Percentiles rank a stretch among this genome's conserved stretches.
Evolutionary conservation across 2,888 invertebrate genomes (phyloP).

Genomic region (Drosophila suboccidentalis): DNA sequence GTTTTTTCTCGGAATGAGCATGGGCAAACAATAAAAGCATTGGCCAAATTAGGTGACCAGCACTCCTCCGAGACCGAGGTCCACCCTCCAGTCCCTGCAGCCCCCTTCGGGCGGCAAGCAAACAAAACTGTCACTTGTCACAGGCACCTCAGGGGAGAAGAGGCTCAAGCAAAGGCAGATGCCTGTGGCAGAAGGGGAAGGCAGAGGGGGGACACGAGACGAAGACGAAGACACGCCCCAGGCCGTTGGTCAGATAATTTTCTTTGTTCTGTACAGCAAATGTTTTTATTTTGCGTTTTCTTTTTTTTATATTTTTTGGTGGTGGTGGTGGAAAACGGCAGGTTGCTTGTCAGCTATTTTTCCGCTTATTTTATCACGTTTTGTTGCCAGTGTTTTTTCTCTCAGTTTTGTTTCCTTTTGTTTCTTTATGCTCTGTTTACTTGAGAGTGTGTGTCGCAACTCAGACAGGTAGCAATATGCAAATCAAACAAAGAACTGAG

Average conservation of each 20-base stretch:
- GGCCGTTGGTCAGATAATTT: slow-evolving; percentile 75
- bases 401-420: slow-evolving; percentile 35
- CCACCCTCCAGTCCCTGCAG: background rate
- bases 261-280: slow-evolving; percentile 68
- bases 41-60: slow-evolving; percentile 70
- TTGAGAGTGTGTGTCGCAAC: slow-evolving; percentile 44
- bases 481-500: slow-evolving; percentile 69
- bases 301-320: slow-evolving; percentile 24
- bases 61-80: slow-evolving; percentile 19
- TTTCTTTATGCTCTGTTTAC: slow-evolving; percentile 47
- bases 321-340: background rate
- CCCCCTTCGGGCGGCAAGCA: slow-evolving; percentile 40
- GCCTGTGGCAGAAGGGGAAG: background rate
- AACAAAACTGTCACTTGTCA: slow-evolving; percentile 78
- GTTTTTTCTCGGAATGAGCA: slow-evolving; percentile 38
- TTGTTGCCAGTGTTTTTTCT: slow-evolving; percentile 44
- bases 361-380: slow-evolving; percentile 77
- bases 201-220: background rate
- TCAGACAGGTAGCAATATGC: slow-evolving; percentile 78
- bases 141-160: slow-evolving; percentile 44
- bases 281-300: slow-evolving; percentile 48
- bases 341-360: slow-evolving; percentile 70
- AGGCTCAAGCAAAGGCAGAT: slow-evolving; percentile 36
- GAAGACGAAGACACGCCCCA: slow-evolving; percentile 23
- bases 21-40: slow-evolving; percentile 62